These are phyloP conservation scores for Australoheros facetus DNA, from an alignment of 2,797 vertebrate species.

Conservation along the genomic window DNA sequence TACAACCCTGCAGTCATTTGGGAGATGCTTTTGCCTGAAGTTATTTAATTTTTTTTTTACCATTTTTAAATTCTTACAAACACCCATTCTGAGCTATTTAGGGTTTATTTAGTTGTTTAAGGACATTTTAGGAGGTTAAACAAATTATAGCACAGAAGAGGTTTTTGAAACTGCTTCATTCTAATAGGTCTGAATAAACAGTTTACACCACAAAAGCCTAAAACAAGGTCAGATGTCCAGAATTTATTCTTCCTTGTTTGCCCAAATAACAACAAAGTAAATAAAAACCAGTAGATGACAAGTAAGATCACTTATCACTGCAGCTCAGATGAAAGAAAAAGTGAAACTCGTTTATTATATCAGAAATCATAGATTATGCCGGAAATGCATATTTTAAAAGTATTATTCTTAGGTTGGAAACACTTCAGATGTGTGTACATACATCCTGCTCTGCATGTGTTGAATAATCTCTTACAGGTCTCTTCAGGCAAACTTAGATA, in stretches of 20 bases:
- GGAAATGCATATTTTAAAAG: background rate
- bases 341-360: background rate
- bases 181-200: background rate
- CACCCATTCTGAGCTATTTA: background rate
- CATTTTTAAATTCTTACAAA: background rate
- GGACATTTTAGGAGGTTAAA: background rate
- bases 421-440: background rate
- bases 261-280: background rate
- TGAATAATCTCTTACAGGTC: slow-evolving; percentile 12
- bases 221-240: background rate
- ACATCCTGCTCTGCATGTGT: background rate
- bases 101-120: background rate
- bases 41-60: background rate
- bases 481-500: slow-evolving; percentile 20
- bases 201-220: background rate
- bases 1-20: background rate
- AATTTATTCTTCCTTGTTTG: background rate
- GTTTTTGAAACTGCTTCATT: background rate
- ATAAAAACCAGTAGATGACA: background rate
- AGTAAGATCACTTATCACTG: background rate
- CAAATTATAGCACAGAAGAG: background rate
- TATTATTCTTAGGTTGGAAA: background rate
- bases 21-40: background rate
- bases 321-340: background rate
- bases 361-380: background rate